phyloP scores from a whole-genome alignment of 2,113 vertebrate species.

The Galemys pyrenaicus region DNA sequence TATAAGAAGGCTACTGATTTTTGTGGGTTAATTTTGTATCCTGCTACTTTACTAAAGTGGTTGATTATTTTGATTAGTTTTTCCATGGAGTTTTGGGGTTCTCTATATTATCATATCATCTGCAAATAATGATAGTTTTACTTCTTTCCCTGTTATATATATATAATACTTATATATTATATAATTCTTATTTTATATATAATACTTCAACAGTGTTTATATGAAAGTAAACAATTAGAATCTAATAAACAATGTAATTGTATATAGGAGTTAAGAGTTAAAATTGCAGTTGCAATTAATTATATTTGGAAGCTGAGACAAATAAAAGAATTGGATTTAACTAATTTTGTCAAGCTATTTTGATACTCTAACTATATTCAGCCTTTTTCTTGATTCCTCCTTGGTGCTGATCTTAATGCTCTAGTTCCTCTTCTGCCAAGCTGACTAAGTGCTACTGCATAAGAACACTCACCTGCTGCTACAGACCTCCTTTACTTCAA shows the following conservation, averaged over 20 bases:
- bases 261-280: not conserved
- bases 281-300: not conserved
- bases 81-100: no score
- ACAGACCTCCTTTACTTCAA: conserved; percentile 37
- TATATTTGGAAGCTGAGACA: not conserved
- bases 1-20: no score
- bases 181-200: no score
- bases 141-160: no score
- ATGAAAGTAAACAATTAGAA: conserved; percentile 33
- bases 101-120: no score
- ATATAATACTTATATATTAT: no score
- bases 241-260: not conserved
- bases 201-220: not conserved
- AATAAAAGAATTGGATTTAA: conserved; percentile 39
- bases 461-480: not conserved
- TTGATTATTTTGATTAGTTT: no score
- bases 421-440: not conserved
- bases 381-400: not conserved
- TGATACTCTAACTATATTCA: not conserved
- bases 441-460: not conserved
- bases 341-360: not conserved
- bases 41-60: no score
- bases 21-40: no score
- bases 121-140: no score
- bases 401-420: not conserved